Conservation (phyloP, 1,140 invertebrate species). For the Lasioglossum baleicum region DNA sequence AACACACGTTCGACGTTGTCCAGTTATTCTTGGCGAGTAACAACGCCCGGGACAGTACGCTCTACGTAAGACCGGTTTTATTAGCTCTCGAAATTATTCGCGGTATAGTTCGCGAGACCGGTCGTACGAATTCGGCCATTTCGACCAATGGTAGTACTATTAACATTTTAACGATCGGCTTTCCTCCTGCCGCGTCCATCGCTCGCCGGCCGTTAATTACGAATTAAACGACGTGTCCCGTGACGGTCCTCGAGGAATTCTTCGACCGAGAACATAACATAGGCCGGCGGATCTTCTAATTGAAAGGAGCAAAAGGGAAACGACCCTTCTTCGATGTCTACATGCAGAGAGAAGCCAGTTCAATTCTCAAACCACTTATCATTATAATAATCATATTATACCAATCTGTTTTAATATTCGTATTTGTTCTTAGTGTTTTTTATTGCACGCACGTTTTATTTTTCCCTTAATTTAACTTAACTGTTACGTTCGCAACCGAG, state of each 20-base stretch:
- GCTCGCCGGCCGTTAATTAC: not conserved
- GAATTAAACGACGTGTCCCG: not conserved
- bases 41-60: not conserved
- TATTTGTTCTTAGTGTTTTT: too few relatives aligned
- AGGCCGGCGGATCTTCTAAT: not conserved
- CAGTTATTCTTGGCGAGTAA: not conserved
- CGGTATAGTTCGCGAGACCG: not conserved
- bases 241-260: not conserved
- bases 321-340: not conserved
- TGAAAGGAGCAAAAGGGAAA: not conserved
- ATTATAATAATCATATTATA: too few relatives aligned
- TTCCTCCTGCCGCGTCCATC: not conserved
- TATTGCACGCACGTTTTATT: too few relatives aligned
- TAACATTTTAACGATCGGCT: conserved; percentile 14
- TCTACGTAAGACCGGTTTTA: not conserved
- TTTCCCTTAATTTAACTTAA: too few relatives aligned
- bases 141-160: not conserved
- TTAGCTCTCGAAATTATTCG: not conserved
- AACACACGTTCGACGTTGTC: not conserved
- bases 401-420: too few relatives aligned
- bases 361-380: too few relatives aligned
- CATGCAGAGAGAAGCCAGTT: too few relatives aligned
- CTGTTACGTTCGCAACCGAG: too few relatives aligned
- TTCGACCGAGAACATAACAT: not conserved
- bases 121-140: not conserved